These are phyloP conservation scores for Myripristis murdjan DNA, from an alignment of 2,797 vertebrate genomes.

Conservation along the genomic window DNA sequence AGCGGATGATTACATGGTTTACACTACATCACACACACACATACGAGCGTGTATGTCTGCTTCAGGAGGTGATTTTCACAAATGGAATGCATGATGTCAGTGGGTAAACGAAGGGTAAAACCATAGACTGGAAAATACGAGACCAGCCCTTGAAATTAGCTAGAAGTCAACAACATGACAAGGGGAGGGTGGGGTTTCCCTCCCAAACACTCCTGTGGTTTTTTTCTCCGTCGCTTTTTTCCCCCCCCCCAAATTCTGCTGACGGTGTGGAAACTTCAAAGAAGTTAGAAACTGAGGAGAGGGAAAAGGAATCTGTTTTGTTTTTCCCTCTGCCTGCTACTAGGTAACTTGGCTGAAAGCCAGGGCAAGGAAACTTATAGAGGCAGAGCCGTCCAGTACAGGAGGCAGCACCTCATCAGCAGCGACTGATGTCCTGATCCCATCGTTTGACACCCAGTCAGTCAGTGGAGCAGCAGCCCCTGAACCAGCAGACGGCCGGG, in stretches of 20 bases:
- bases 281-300: conserved; percentile 50
- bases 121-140: conserved; percentile 76
- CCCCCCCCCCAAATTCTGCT: conserved; percentile 46
- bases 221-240: background rate
- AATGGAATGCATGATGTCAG: conserved; percentile 83
- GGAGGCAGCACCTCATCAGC: conserved; percentile 57
- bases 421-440: conserved; percentile 49
- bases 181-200: conserved; percentile 73
- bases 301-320: conserved; percentile 63
- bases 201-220: conserved; percentile 48
- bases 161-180: conserved; percentile 67
- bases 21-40: conserved; percentile 42
- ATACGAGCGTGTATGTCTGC: conserved; percentile 44
- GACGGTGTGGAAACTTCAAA: conserved; percentile 81
- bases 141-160: conserved; percentile 68
- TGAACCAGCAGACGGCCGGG: conserved; percentile 12
- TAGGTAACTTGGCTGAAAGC: conserved; percentile 71
- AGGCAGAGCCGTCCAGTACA: conserved; percentile 24
- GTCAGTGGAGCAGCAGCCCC: conserved; percentile 8
- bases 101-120: conserved; percentile 66
- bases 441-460: conserved; percentile 61
- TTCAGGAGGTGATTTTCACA: conserved; percentile 76
- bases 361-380: conserved; percentile 42
- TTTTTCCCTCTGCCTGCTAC: conserved; percentile 71
- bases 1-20: conserved; percentile 63